phyloP scores from a whole-genome alignment of 2,113 vertebrate species.

The Entomyzon cyanotis region DNA sequence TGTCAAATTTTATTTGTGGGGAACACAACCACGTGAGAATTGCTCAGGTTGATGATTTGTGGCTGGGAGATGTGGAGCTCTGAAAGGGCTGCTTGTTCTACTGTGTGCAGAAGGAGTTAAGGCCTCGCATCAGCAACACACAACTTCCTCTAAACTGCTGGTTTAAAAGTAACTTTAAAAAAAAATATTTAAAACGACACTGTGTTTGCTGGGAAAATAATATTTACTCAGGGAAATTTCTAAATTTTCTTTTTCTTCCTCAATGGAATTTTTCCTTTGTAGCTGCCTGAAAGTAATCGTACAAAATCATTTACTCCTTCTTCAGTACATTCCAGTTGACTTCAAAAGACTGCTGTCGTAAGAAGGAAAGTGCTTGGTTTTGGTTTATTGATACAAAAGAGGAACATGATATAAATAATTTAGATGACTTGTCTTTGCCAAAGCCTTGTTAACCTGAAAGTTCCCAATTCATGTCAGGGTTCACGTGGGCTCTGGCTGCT shows the following conservation, averaged over 20 bases:
- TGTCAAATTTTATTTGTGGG: neutral
- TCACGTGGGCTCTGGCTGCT: neutral
- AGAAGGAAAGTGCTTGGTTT: slow-evolving; percentile 57
- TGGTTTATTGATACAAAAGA: slow-evolving; percentile 26
- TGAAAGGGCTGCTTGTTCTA: neutral
- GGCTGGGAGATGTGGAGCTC: neutral
- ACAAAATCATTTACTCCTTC: neutral
- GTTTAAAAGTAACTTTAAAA: neutral
- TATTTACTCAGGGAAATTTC: neutral
- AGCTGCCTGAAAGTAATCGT: neutral
- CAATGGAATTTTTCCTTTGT: neutral
- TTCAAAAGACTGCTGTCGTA: neutral
- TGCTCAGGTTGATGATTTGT: neutral
- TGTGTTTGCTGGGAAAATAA: neutral
- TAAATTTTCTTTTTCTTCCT: neutral
- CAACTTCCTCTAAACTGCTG: slow-evolving; percentile 33
- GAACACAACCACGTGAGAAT: rapidly evolving
- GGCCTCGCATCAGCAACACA: neutral
- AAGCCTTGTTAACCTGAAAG: neutral
- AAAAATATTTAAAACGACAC: neutral
- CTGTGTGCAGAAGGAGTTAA: neutral
- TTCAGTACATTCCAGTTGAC: neutral
- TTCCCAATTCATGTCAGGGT: neutral
- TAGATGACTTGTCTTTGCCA: neutral
- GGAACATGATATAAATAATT: slow-evolving; percentile 51